phyloP scores from a whole-genome alignment of 2,797 vertebrate species.

The Typhlichthys eigenmanni region DNA sequence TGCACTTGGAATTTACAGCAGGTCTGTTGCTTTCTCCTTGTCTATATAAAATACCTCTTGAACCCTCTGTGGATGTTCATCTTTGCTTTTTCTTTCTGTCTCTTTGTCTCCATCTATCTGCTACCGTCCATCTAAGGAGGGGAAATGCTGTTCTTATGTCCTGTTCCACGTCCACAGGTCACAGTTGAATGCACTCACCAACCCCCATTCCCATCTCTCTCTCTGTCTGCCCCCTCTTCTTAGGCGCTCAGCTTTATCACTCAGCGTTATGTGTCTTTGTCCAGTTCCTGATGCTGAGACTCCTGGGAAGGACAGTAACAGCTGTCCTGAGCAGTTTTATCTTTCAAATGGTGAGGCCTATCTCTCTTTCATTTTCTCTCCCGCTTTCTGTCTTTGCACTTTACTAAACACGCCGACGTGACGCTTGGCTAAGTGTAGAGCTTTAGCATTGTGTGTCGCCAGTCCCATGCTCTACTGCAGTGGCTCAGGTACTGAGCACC shows the following conservation, averaged over 20 bases:
- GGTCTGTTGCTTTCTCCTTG: slow-evolving; percentile 71
- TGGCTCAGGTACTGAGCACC: slow-evolving; percentile 1
- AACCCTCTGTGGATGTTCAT: slow-evolving; percentile 13
- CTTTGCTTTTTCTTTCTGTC: slow-evolving; percentile 16
- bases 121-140: slow-evolving; percentile 23
- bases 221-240: slow-evolving; percentile 26
- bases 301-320: slow-evolving; percentile 95
- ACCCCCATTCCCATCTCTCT: slow-evolving; percentile 9
- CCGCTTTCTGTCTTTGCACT: slow-evolving; percentile 8
- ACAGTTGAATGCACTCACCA: slow-evolving; percentile 44
- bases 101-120: slow-evolving; percentile 23
- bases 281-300: slow-evolving; percentile 95
- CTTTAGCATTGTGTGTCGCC: no score
- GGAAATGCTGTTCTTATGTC: slow-evolving; percentile 36
- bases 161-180: slow-evolving; percentile 33
- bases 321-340: slow-evolving; percentile 85
- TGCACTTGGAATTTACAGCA: slow-evolving; percentile 78
- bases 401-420: background rate
- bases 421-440: background rate
- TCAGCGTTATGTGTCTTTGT: slow-evolving; percentile 88
- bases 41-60: slow-evolving; percentile 23
- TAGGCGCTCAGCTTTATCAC: slow-evolving; percentile 90
- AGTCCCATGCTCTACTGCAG: slow-evolving; percentile 11
- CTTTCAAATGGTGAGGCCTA: slow-evolving; percentile 91
- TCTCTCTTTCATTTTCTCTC: background rate